phyloP scores from a whole-genome alignment of 2,888 invertebrate genomes.

The Euclidia mi region DNA sequence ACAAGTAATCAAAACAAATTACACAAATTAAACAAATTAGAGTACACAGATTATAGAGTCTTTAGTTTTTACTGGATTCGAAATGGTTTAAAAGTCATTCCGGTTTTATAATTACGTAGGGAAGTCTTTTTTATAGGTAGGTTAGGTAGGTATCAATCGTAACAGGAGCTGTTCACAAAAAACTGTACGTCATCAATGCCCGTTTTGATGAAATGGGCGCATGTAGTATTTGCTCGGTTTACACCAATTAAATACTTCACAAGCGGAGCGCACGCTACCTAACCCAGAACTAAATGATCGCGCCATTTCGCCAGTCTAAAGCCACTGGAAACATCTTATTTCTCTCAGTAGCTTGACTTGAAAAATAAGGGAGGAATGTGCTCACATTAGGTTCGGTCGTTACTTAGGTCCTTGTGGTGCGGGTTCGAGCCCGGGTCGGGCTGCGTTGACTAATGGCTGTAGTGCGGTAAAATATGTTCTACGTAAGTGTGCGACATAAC shows the following conservation, averaged over 20 bases:
- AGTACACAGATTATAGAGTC: no score
- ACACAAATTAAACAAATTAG: no score
- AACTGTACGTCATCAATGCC: conserved; percentile 9
- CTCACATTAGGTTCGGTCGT: conserved; percentile 77
- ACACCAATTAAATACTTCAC: conserved; percentile 50
- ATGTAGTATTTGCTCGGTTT: conserved; percentile 43
- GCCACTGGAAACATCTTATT: conserved; percentile 65
- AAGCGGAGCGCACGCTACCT: conserved; percentile 45
- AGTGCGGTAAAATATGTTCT: conserved; percentile 71
- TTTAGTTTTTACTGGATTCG: no score
- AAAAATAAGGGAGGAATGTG: conserved; percentile 78
- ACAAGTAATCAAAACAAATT: no score
- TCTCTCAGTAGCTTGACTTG: conserved; percentile 70
- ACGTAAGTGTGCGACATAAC: conserved; percentile 69
- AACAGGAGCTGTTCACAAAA: not conserved
- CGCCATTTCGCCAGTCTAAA: conserved; percentile 58
- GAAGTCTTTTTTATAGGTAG: no score
- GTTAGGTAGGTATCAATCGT: no score
- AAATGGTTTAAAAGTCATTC: no score
- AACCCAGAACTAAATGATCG: conserved; percentile 58
- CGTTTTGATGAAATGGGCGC: conserved; percentile 47
- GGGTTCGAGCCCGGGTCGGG: conserved; percentile 67
- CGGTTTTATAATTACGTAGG: no score
- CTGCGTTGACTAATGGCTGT: conserved; percentile 73
- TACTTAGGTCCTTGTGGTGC: conserved; percentile 68